Base-by-base conservation (phyloP, 1,140 invertebrate genomes). In the Bombyx mandarina region DNA sequence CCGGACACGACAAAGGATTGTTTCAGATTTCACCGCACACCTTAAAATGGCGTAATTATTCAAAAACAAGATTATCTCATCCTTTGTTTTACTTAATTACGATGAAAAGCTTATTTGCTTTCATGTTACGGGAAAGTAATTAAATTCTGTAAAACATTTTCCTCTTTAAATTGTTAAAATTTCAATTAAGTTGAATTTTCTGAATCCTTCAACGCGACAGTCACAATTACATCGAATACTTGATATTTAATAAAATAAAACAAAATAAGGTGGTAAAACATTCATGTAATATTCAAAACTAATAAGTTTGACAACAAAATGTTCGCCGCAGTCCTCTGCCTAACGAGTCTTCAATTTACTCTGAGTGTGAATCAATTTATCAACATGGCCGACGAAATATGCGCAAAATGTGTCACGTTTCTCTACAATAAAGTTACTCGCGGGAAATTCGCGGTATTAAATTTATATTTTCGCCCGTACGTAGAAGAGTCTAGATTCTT, bases 291-390 rank as follows among this genome's bases (percentile, higher is more conserved):
- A 35, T 35, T 35, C 26, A 35, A 35, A 35, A 35, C 26, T 5
- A 35, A 35, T 35, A 35, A 35, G 26, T 35, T 35, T 35, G 26
- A 35, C 26, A 35, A 35, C 26, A 35, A 35, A 35, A 35, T 35
- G 26, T 35, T 35, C 26, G 2, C 26, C 26, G 26, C 26, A 5
- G 26, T 2, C 26, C 26, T 10, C 42, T 42, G 8, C 43, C 59
- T 61, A 61, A 61, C 59, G 59, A 61, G 44, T 52, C 9, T 61
- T 61, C 54, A 52, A 56, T 61, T 48, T 45, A 56, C 56, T 54
- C 52, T 61, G 56, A 61, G 59, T 56, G 50, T 10, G 49, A 56
- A 61, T 52, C 54, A 52, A 61, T 61, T 61, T 61, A 61, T 61
- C 59, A 61, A 35, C 26, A 35, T 35, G 26, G 26, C 26, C 26